Percentiles rank a stretch among this genome's conserved stretches.
phyloP scores from a whole-genome alignment of 1,140 invertebrate genomes.

The Diachasma alloeum region DNA sequence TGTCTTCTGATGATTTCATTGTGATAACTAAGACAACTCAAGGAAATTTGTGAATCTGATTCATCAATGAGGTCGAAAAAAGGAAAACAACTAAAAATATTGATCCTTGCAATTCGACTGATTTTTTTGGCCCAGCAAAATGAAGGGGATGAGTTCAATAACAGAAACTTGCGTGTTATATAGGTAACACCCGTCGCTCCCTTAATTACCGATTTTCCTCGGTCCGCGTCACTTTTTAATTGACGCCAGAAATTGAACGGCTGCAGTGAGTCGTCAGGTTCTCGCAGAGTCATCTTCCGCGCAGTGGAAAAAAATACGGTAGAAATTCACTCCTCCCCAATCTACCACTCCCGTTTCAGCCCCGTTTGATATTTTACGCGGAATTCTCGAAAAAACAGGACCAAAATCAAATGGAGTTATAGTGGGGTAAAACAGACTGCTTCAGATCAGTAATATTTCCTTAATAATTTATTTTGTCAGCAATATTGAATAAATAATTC shows the following conservation, averaged over 20 bases:
- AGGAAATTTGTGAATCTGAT: too few species aligned
- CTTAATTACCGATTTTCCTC: slow-evolving; percentile 65
- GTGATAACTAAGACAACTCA: too few species aligned
- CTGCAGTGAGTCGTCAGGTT: slow-evolving; percentile 44
- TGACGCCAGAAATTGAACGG: slow-evolving; percentile 64
- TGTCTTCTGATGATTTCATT: too few species aligned
- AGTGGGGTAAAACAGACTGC: too few species aligned
- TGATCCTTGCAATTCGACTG: not conserved
- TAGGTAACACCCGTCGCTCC: slow-evolving; percentile 37
- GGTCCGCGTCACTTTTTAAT: slow-evolving; percentile 65
- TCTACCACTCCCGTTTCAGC: not conserved
- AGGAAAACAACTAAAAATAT: not conserved
- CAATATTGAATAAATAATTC: too few species aligned
- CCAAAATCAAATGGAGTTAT: too few species aligned
- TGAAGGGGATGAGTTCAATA: not conserved
- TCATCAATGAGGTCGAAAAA: too few species aligned
- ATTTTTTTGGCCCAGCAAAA: not conserved
- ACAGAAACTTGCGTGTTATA: not conserved
- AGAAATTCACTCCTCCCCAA: not conserved
- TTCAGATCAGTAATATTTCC: too few species aligned
- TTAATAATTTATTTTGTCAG: too few species aligned
- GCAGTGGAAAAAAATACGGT: not conserved
- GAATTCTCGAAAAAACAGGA: not conserved
- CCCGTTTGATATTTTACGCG: not conserved
- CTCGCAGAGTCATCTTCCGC: slow-evolving; percentile 55